Base-by-base conservation (phyloP, 2,797 vertebrate species). In the Lepidocolaptes lacrymiger region DNA sequence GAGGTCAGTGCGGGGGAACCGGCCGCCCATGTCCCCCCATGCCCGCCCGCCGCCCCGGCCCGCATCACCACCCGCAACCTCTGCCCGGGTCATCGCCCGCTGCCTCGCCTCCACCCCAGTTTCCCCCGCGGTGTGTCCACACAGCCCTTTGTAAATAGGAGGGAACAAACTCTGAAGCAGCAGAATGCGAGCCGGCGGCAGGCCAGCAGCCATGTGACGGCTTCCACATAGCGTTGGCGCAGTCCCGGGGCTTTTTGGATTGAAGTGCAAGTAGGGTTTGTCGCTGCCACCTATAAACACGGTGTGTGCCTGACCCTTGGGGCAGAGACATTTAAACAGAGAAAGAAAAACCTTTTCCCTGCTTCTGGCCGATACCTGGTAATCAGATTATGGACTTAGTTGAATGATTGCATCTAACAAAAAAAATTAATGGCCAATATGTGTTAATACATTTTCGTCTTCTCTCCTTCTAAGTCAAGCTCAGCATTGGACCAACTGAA, bases 151-250 rank as follows among this genome's bases (percentile, higher is more conserved):
- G 95, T 88, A 80, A 93, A 92, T 26, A 95, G 93, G 39, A 43
- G 76, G 89, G 89, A 52, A 52, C 93, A 63, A 76, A 62, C 91
- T 87, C 81, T 51, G 92, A 49, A 69, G 5, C 88, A 82, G 95
- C 94, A 87, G 92, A 85, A 88, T 30, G 95, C 68, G 59, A 76
- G 88, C 88, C 92, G 91, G 95, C 94, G 18, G 32, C 72, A 3
- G 88, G 94, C 92, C 95, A 93, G 0, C 72, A 5, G 94, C 89
- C 95, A 86, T 84, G 89, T 86, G 94, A 89, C 81, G 26, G 95
- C 77, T 67, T 12, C 89, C 87, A 68, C 89, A 67, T 16, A 32
- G 89, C 87, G 34, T 52, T 86, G 95, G 32, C 91, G 93, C 93
- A 68, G 93, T 36, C 94, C 80, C 73, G 1, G 68, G 10, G 93